Evolutionary conservation across 2,113 vertebrate species (phyloP).

Genomic region (Leucopsar rothschildi): DNA sequence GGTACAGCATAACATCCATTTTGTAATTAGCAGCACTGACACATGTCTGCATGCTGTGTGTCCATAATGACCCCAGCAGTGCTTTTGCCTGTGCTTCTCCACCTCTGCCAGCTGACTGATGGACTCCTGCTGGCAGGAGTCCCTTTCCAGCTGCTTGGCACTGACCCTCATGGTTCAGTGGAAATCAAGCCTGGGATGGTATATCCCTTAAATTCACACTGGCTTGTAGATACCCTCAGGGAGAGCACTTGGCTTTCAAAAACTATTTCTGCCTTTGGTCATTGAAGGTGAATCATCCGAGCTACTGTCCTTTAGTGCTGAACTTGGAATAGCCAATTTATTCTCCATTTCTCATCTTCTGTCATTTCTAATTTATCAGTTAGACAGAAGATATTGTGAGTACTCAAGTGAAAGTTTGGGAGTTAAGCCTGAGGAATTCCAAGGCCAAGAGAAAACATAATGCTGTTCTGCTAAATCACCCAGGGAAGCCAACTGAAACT

Average conservation of each 20-base stretch:
- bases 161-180: neutral
- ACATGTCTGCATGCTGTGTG: fast-evolving
- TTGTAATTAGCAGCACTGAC: neutral
- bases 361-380: conserved; percentile 41
- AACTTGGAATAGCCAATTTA: neutral
- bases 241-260: neutral
- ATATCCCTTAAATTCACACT: neutral
- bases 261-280: neutral
- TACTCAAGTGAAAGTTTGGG: neutral
- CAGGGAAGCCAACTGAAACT: neutral
- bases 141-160: neutral
- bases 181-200: neutral
- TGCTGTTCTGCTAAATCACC: neutral
- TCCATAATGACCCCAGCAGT: neutral
- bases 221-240: neutral
- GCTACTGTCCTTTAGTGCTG: neutral
- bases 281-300: neutral
- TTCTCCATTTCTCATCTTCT: neutral
- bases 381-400: neutral
- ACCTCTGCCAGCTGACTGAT: neutral
- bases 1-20: fast-evolving
- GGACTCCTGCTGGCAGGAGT: neutral
- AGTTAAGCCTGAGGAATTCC: neutral
- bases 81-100: neutral
- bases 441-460: neutral